Base-by-base conservation (phyloP, 1,140 invertebrate species). In the Phortica variegata region DNA sequence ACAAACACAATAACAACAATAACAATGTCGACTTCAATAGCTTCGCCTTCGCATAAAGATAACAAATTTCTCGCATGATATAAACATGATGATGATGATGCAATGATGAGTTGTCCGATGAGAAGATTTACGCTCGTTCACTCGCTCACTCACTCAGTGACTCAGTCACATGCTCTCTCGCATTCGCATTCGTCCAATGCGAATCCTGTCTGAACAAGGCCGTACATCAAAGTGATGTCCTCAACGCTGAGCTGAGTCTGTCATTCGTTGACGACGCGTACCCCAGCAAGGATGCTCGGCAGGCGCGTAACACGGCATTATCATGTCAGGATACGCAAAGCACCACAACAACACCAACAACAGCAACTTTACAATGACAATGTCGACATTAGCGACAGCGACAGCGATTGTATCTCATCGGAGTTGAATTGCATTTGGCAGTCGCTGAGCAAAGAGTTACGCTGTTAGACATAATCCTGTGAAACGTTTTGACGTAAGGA, bases 401-500 rank as follows among this genome's bases (percentile, higher is more conserved):
- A 34, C 51, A 56, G 42, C 48, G 49, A 34, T 34, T 4, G 19
- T 3, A 34, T 32, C 29, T 36, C 15, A 39, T 40, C 21, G 2
- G 7, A 13, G 20, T 34, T 34, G n/a, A 26, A 40, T 12, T 39
- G 47, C 31, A 53, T 52, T 65, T 55, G 58, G 55, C 55, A 52
- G 44, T 58, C 41, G 55, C 33, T 34, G n/a, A n/a, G n/a, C n/a
- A n/a, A n/a, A n/a, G n/a, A n/a, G n/a, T n/a, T n/a, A n/a, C n/a
- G n/a, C n/a, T n/a, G n/a, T n/a, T n/a, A n/a, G n/a, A 61, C 61
- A 65, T 61, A 65, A 61, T 65, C 51, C 46, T 56, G 49, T 58
- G 41, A 48, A 48, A 49, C 56, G 63, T 44, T 63, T 51, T 42
- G 48, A 46, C 52, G 63, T 42, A 50, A 68, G 63, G 63, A 66